Evolutionary conservation across 2,888 invertebrate species (phyloP).

Genomic region (Platypus cylindrus): DNA sequence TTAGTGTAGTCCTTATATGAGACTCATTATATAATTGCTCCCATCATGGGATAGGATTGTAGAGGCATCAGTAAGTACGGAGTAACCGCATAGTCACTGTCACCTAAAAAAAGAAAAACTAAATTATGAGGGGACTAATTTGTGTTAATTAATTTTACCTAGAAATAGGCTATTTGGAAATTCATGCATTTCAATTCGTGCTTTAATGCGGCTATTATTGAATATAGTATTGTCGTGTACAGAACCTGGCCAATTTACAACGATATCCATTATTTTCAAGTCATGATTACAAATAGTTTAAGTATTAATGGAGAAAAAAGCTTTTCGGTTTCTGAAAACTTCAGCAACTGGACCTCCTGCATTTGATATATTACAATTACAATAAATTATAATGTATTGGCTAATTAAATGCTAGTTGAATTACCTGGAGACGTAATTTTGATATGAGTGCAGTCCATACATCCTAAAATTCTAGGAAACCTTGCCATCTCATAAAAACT

Average conservation of each 20-base stretch:
- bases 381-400: background rate
- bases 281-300: background rate
- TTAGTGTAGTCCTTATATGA: constrained; percentile 17
- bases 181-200: background rate
- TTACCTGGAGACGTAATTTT: background rate
- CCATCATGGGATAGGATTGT: constrained; percentile 11
- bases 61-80: too few relatives aligned
- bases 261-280: background rate
- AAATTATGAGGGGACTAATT: too few relatives aligned
- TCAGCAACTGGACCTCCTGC: background rate
- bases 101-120: too few relatives aligned
- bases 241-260: background rate
- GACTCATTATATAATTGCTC: constrained; percentile 19
- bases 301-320: background rate
- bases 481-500: too few relatives aligned
- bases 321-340: background rate
- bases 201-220: background rate
- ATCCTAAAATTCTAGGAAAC: background rate
- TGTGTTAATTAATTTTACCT: too few relatives aligned
- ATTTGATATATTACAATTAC: background rate
- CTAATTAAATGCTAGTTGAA: background rate
- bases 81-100: too few relatives aligned
- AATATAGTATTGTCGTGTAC: background rate
- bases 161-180: too few relatives aligned
- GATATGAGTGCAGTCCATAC: background rate